Conservation (phyloP, 2,797 vertebrate species). For the Mallotus villosus region DNA sequence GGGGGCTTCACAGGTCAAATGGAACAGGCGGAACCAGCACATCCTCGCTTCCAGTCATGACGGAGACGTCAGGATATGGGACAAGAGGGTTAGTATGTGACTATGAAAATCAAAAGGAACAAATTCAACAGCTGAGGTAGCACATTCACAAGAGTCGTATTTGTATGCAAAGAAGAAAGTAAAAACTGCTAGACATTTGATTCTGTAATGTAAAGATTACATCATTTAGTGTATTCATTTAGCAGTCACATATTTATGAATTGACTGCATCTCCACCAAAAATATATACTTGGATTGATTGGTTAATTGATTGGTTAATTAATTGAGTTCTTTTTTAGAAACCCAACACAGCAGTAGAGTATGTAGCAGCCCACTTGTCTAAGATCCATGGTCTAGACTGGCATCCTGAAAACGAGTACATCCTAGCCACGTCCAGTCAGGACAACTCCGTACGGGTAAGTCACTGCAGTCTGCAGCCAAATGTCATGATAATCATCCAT, state of each 20-base stretch:
- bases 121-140: no score
- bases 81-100: slow-evolving; percentile 73
- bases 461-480: background rate
- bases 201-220: background rate
- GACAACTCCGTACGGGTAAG: slow-evolving; percentile 97
- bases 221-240: background rate
- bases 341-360: slow-evolving; percentile 92
- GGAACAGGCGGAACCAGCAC: slow-evolving; percentile 90
- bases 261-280: background rate
- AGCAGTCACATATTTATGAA: background rate
- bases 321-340: slow-evolving; percentile 75
- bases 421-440: slow-evolving; percentile 94
- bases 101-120: no score
- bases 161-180: no score
- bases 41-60: slow-evolving; percentile 95
- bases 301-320: background rate
- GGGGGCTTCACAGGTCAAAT: slow-evolving; percentile 97
- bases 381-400: slow-evolving; percentile 98
- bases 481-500: background rate
- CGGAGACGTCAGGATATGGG: slow-evolving; percentile 95
- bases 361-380: slow-evolving; percentile 94
- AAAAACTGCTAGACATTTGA: no score
- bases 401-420: slow-evolving; percentile 94
- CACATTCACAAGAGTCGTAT: no score
- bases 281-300: no score